Evolutionary conservation across 1,140 invertebrate genomes (phyloP), one percentile per base, ranked within the genome.

Genomic region (Heliconius himera): DNA sequence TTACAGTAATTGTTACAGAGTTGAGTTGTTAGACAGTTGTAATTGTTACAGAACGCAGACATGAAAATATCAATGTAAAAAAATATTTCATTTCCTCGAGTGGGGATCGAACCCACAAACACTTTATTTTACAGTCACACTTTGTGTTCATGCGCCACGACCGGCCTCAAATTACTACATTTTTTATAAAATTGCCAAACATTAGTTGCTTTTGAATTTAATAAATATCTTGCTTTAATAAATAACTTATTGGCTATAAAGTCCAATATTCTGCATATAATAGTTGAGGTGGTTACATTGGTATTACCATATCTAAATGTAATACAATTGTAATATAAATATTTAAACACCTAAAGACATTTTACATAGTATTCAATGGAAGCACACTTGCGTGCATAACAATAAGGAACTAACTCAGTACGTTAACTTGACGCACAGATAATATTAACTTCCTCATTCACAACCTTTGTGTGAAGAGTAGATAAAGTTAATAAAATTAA

Each of bases 331-430:
- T 66, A 66, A 9, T 66, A 26, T 26, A 11, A 29, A 66, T 66
- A 66, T 26, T 29, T 66, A 66, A 66, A 29, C 26, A 66, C 13
- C 22, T 29, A 66, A 66, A 66, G 26, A 60, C 9, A 74, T 74
- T 74, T 33, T 49, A 29, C 73, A 74, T 74, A 74, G 20, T 56
- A 49, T 74, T 74, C 73, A 74, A 74, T 74, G 73, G 49, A 56
- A 49, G 73, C 46, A 13, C 18, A 29, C 73, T 74, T 11, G 73
- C 73, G 49, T 74, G 73, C 73, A 74, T 74, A 74, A 54, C 29
- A 74, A 74, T 74, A 54, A 56, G 60, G 9, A 66, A 66, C 26
- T 29, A 29, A 66, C 22, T 66, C 29, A 16, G 60, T 29, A 26
- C 26, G 22, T 66, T 66, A 66, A 66, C 60, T 66, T 66, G 60